phyloP scores from a whole-genome alignment of 2,888 invertebrate genomes.

The Melipona beecheii region DNA sequence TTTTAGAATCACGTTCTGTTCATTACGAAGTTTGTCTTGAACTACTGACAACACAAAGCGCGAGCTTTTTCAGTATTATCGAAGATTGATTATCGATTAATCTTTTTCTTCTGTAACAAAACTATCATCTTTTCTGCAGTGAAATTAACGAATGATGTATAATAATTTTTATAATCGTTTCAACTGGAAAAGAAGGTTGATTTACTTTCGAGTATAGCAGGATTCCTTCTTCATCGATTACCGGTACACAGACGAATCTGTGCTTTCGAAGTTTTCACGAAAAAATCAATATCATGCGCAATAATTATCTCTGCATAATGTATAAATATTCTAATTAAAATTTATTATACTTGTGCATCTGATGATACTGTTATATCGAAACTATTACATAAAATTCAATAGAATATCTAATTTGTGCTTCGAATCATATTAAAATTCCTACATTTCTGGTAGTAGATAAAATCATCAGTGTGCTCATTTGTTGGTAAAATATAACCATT shows the following conservation, averaged over 20 bases:
- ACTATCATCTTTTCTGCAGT: background rate
- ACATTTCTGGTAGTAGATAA: constrained; percentile 1
- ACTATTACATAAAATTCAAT: background rate
- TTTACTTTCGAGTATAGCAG: background rate
- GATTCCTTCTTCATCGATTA: constrained; percentile 37
- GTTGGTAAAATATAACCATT: background rate
- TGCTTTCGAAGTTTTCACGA: background rate
- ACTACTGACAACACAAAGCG: background rate
- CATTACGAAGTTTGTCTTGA: constrained; percentile 36
- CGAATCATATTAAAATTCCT: background rate
- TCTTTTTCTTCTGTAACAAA: background rate
- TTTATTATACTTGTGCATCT: background rate
- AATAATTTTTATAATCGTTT: background rate
- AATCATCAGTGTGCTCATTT: background rate
- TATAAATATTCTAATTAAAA: background rate
- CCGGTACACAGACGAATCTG: background rate
- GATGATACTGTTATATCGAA: background rate
- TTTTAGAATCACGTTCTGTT: constrained; percentile 1
- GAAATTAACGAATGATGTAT: background rate
- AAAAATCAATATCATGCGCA: background rate
- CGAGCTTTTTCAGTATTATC: background rate
- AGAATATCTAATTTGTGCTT: too few species aligned
- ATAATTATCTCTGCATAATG: background rate
- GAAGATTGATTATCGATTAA: background rate
- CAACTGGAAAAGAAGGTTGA: background rate